Evolutionary conservation across 2,888 invertebrate genomes (phyloP).

Genomic region (Acleris emargana): DNA sequence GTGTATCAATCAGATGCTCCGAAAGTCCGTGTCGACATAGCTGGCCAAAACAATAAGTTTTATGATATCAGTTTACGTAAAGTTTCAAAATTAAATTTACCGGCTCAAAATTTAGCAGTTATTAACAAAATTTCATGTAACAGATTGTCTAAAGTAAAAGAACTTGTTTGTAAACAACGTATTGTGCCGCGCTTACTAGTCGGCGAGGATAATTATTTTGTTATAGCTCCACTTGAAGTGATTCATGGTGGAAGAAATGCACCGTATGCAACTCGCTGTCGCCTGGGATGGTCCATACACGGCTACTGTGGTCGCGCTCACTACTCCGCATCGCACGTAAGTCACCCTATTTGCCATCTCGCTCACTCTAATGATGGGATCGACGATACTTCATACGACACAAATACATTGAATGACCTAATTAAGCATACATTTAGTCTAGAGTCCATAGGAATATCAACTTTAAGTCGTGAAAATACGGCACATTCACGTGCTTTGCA

Average conservation of each 20-base stretch:
- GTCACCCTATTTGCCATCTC: constrained; percentile 44
- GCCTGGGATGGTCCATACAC: constrained; percentile 39
- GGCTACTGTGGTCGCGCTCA: constrained; percentile 38
- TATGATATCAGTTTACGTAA: constrained; percentile 19
- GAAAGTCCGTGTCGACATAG: not conserved
- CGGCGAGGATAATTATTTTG: constrained; percentile 24
- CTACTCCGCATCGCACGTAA: constrained; percentile 49
- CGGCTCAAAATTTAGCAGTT: constrained; percentile 10
- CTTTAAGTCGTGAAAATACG: constrained; percentile 40
- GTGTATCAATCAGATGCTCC: constrained; percentile 28
- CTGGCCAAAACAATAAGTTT: constrained; percentile 2
- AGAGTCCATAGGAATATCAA: constrained; percentile 41
- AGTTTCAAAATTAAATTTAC: constrained; percentile 23
- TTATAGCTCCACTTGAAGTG: constrained; percentile 37
- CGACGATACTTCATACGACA: not conserved
- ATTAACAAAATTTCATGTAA: not conserved
- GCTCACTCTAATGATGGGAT: constrained; percentile 26
- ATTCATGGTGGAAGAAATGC: constrained; percentile 33
- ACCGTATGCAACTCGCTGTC: constrained; percentile 35
- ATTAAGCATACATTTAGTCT: constrained; percentile 39
- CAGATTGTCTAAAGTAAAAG: not conserved
- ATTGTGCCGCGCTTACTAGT: constrained; percentile 13
- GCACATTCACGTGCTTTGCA: constrained; percentile 38
- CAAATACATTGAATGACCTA: constrained; percentile 36
- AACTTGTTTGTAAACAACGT: not conserved